phyloP scores from a whole-genome alignment of 2,888 invertebrate genomes.

The Microctonus brassicae region DNA sequence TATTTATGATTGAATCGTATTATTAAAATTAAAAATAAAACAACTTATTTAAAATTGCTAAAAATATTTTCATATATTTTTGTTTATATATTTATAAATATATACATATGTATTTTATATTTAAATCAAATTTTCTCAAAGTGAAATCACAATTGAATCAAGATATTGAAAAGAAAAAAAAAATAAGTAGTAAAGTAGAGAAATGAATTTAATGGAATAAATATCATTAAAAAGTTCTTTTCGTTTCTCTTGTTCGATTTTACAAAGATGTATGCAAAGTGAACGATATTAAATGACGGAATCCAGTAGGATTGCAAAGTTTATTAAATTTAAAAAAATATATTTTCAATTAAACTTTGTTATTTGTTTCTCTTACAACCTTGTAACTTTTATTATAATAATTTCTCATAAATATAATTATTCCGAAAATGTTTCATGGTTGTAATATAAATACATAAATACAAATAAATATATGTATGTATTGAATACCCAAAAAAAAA shows the following conservation, averaged over 20 bases:
- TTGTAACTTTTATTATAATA: no score
- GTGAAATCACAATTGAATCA: background rate
- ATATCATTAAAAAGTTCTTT: slow-evolving; percentile 4
- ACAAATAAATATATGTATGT: background rate
- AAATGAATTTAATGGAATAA: background rate
- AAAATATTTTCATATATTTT: background rate
- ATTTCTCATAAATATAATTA: no score
- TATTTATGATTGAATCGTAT: slow-evolving; percentile 67
- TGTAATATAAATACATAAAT: no score
- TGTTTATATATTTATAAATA: no score
- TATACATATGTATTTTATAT: background rate
- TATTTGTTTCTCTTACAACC: no score
- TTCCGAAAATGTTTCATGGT: no score
- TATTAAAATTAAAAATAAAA: slow-evolving; percentile 25
- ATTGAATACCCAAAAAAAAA: no score
- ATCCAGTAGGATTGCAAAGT: no score
- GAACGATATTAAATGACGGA: no score
- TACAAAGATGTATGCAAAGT: background rate
- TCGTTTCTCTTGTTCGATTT: background rate
- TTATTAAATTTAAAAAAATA: no score
- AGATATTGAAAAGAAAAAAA: background rate
- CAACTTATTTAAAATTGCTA: background rate
- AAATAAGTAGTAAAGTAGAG: background rate
- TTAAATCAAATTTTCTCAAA: background rate
- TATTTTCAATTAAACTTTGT: no score